Evolutionary conservation across 2,888 invertebrate species (phyloP), one percentile per base, ranked within the genome.

Genomic region (Disparrhopalites patrizii): DNA sequence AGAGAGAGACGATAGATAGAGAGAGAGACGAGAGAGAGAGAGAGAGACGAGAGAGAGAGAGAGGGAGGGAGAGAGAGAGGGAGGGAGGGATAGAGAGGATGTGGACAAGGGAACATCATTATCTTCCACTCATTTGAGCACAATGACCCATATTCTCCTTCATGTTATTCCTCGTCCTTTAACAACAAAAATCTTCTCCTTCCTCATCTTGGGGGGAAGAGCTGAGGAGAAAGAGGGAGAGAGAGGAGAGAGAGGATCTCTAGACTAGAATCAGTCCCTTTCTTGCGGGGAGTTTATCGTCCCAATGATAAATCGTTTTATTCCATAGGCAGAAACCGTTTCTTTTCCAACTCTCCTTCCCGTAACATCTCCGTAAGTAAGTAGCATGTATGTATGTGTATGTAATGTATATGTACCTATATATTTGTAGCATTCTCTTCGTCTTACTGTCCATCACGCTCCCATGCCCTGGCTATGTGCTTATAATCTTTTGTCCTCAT

Each of bases 61-160:
- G 7, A 36, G 7, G 7, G 8, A 15, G 25, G 25, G 40, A 18
- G 10, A 13, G 28, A 20, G 23, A 30, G 30, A 58, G 27, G 25
- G n/a, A 28, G 10, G 13, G 40, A 58, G 47, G 28, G 28, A 52
- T 23, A 31, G 55, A 61, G 62, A 33, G 3, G 10, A 10, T 25
- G 36, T 66, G 61, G 55, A 66, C 61, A 54, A 62, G 60, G 55
- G 61, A 54, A 68, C 64, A 65, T 62, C 62, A 68, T 68, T 68
- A 68, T 68, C 65, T 68, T 65, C 68, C 68, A 65, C 68, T 62
- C 65, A 52, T 62, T 65, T 62, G 60, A 57, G 54, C 68, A 65
- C 68, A 65, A 65, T 68, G 65, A 65, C 68, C 68, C 65, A 68
- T 56, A 56, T 63, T 61, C 61, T 31, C 10, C n/a, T 33, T 51